Evolutionary conservation across 2,797 vertebrate species (phyloP).

Genomic region (Sylvia borin): DNA sequence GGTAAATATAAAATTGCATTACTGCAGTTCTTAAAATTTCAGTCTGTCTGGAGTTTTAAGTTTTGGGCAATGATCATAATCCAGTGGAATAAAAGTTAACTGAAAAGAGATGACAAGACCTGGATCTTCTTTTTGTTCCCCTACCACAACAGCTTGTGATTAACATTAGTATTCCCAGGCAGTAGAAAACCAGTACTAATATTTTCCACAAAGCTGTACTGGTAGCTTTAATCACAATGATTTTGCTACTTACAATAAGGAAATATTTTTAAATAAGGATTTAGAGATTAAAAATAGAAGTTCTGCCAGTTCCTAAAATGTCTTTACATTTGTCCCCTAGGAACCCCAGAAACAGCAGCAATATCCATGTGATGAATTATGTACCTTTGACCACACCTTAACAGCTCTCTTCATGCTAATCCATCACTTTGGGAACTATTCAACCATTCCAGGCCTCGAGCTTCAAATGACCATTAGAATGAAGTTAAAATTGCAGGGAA

Average conservation of each 20-base stretch:
- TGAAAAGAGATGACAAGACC: background rate
- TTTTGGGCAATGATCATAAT: background rate
- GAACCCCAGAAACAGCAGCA: background rate
- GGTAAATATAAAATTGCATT: background rate
- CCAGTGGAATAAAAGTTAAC: background rate
- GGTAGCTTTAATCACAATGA: background rate
- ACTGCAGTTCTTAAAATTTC: background rate
- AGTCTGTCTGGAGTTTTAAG: background rate
- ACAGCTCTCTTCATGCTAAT: background rate
- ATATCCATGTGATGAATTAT: background rate
- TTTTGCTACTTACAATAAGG: background rate
- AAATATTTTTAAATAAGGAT: background rate
- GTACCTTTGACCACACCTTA: background rate
- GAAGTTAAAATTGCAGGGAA: background rate
- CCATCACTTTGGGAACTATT: background rate
- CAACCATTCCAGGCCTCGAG: background rate
- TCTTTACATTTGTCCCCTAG: background rate
- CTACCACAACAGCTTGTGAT: background rate
- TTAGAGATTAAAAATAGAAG: background rate
- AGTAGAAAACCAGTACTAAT: background rate
- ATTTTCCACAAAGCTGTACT: background rate
- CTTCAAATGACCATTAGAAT: background rate
- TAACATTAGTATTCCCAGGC: background rate
- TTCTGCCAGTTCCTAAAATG: background rate
- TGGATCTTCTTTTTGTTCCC: background rate